A percentile compares a stretch with the other conserved stretches of the same genome.
These are phyloP conservation scores for Camponotus floridanus DNA, from an alignment of 1,140 invertebrate genomes.

Conservation along the genomic window DNA sequence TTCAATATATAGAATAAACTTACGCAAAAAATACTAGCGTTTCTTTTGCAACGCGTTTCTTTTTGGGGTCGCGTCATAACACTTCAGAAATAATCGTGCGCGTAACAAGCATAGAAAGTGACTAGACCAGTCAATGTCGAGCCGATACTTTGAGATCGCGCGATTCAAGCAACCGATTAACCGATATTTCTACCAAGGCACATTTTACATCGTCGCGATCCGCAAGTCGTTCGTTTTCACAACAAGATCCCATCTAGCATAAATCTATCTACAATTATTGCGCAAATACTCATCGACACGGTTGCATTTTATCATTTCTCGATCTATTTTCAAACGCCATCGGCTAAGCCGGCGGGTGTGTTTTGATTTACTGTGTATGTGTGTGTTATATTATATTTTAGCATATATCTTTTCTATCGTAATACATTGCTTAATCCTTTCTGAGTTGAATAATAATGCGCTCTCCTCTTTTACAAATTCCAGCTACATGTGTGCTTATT, in stretches of 20 bases:
- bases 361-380: neutral
- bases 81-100: neutral
- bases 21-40: neutral
- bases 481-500: neutral
- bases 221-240: slow-evolving; percentile 45
- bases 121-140: slow-evolving; percentile 39
- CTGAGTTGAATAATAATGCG: slow-evolving; percentile 44
- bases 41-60: neutral
- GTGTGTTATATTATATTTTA: slow-evolving; percentile 23
- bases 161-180: slow-evolving; percentile 2
- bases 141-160: neutral
- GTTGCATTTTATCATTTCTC: slow-evolving; percentile 68
- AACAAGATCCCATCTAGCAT: slow-evolving; percentile 57
- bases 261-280: slow-evolving; percentile 66
- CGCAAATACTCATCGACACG: slow-evolving; percentile 65
- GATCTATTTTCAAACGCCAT: slow-evolving; percentile 66
- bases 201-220: slow-evolving; percentile 30
- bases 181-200: slow-evolving; percentile 35
- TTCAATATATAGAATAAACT: neutral
- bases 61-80: neutral
- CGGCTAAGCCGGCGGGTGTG: slow-evolving; percentile 48
- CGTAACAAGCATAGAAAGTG: slow-evolving; percentile 24
- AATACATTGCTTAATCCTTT: slow-evolving; percentile 51
- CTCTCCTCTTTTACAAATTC: slow-evolving; percentile 35
- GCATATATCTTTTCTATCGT: slow-evolving; percentile 41